Evolutionary conservation across 2,113 vertebrate genomes (phyloP).

Genomic region (Aegotheles bennettii): DNA sequence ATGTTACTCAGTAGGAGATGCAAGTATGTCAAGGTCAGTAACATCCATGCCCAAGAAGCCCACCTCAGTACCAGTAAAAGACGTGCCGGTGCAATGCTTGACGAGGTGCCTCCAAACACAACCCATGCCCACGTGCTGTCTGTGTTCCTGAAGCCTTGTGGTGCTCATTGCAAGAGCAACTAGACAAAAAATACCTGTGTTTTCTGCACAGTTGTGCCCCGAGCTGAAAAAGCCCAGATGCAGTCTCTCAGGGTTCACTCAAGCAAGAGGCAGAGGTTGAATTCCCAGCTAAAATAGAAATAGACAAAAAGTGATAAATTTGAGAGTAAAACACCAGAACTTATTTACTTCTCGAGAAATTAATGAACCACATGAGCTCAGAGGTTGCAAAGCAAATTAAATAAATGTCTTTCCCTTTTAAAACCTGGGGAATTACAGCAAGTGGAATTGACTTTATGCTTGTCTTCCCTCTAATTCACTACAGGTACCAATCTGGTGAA

Average conservation of each 20-base stretch:
- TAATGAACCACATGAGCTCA: conserved; percentile 8
- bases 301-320: neutral
- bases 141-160: neutral
- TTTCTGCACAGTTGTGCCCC: neutral
- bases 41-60: neutral
- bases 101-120: too few species aligned
- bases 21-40: neutral
- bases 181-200: neutral
- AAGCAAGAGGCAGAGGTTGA: neutral
- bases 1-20: neutral
- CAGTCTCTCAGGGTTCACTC: neutral
- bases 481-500: neutral
- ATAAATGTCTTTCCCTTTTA: neutral
- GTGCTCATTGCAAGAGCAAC: neutral
- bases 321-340: neutral
- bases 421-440: neutral
- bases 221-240: neutral
- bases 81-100: fast-evolving
- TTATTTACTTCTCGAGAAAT: neutral
- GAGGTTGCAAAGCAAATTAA: conserved; percentile 3
- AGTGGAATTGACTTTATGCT: neutral
- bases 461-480: neutral
- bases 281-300: neutral
- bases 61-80: fast-evolving
- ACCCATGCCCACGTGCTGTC: fast-evolving